Evolutionary conservation across 1,140 invertebrate species (phyloP).

Genomic region (Leptopilina clavipes): DNA sequence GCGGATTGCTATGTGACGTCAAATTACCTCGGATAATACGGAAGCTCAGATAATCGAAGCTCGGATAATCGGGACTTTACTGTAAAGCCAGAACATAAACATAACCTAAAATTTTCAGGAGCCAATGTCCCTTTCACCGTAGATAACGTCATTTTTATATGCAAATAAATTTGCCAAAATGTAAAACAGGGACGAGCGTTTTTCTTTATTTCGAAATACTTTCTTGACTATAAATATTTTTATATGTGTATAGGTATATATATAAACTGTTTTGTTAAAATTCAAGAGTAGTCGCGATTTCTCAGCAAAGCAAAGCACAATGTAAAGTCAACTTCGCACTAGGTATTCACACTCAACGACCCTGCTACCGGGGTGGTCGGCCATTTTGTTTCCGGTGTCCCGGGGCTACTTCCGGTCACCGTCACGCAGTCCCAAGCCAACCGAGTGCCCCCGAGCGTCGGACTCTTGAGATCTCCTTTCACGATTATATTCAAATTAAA

Average conservation of each 20-base stretch:
- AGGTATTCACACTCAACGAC: slow-evolving; percentile 56
- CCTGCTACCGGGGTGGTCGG: slow-evolving; percentile 57
- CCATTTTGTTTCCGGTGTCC: slow-evolving; percentile 74
- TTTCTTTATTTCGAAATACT: too few relatives aligned
- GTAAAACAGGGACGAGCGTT: too few relatives aligned
- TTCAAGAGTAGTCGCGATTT: slow-evolving; percentile 51
- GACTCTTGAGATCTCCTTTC: slow-evolving; percentile 70
- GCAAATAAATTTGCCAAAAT: too few relatives aligned
- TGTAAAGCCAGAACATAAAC: too few relatives aligned
- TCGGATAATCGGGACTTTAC: too few relatives aligned
- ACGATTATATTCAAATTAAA: slow-evolving; percentile 76
- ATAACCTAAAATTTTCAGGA: too few relatives aligned
- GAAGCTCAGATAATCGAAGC: too few relatives aligned
- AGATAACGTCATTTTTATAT: too few relatives aligned
- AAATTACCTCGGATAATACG: too few relatives aligned
- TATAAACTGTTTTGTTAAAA: slow-evolving; percentile 36
- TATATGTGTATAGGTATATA: too few relatives aligned
- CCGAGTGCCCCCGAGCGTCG: slow-evolving; percentile 64
- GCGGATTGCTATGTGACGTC: too few relatives aligned
- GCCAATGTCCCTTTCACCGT: too few relatives aligned
- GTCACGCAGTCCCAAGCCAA: slow-evolving; percentile 72
- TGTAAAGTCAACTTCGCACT: slow-evolving; percentile 65
- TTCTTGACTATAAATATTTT: neutral
- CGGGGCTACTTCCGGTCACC: slow-evolving; percentile 72
- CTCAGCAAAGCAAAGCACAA: slow-evolving; percentile 57